phyloP scores from a whole-genome alignment of 2,113 vertebrate species.

The Epinephelus fuscoguttatus region DNA sequence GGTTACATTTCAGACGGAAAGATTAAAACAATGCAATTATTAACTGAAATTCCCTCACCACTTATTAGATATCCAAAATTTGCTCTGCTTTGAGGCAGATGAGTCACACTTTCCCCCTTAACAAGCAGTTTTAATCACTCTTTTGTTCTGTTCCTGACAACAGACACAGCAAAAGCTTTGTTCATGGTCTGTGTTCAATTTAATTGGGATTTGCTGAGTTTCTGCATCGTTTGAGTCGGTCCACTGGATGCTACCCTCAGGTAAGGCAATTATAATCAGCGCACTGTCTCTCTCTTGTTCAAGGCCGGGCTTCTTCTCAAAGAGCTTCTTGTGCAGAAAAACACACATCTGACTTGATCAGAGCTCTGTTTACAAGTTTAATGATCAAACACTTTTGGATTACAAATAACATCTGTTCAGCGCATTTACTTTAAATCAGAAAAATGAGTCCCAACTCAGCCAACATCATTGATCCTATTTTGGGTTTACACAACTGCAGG shows the following conservation, averaged over 20 bases:
- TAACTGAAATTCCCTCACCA: constrained; percentile 49
- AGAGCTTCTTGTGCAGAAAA: constrained; percentile 43
- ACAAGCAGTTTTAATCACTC: constrained; percentile 70
- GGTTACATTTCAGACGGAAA: constrained; percentile 31
- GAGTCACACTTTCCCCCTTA: constrained; percentile 55
- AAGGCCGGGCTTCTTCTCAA: constrained; percentile 42
- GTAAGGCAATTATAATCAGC: constrained; percentile 76
- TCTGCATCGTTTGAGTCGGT: constrained; percentile 60
- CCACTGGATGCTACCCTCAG: constrained; percentile 65
- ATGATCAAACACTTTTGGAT: constrained; percentile 55
- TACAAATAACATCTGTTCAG: constrained; percentile 60
- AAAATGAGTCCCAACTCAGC: constrained; percentile 5
- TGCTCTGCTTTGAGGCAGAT: constrained; percentile 61
- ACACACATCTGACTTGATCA: constrained; percentile 37
- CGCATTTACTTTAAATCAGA: constrained; percentile 27
- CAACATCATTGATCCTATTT: constrained; percentile 45
- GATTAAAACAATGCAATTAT: constrained; percentile 51
- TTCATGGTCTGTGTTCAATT: constrained; percentile 64
- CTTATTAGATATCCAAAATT: constrained; percentile 68
- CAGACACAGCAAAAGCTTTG: constrained; percentile 64
- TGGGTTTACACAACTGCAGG: constrained; percentile 1
- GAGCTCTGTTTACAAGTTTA: constrained; percentile 58
- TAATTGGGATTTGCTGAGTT: constrained; percentile 75
- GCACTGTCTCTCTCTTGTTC: constrained; percentile 49
- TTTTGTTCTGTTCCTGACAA: constrained; percentile 66